Percentiles rank a stretch among this genome's conserved stretches.
These are phyloP conservation scores for Cyprinodon diabolis DNA, from an alignment of 2,797 vertebrate genomes.

Conservation along the genomic window DNA sequence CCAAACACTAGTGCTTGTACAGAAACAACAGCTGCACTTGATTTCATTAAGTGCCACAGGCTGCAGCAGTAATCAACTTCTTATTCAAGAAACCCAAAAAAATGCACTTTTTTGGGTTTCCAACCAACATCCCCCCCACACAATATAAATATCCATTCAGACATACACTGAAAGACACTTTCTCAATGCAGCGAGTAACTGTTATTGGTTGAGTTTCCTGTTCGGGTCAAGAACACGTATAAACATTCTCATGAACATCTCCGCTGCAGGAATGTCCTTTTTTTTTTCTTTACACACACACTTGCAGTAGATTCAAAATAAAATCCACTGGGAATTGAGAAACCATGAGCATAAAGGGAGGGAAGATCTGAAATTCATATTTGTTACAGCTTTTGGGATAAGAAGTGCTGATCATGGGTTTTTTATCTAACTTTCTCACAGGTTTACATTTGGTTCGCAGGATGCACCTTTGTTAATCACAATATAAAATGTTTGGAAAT, in stretches of 20 bases:
- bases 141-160: constrained; percentile 26
- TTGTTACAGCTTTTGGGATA: constrained; percentile 52
- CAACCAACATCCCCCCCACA: neutral
- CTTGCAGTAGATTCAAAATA: constrained; percentile 43
- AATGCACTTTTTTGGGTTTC: constrained; percentile 52
- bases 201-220: constrained; percentile 42
- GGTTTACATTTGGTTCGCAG: constrained; percentile 30
- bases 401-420: constrained; percentile 57
- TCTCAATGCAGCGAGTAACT: constrained; percentile 31
- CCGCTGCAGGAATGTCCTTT: constrained; percentile 52
- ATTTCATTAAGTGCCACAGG: constrained; percentile 76
- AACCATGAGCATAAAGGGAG: constrained; percentile 1
- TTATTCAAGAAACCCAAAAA: constrained; percentile 77
- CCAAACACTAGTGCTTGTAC: constrained; percentile 65
- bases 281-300: constrained; percentile 27
- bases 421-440: constrained; percentile 49
- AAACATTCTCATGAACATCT: constrained; percentile 62
- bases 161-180: constrained; percentile 7
- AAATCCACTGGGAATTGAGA: constrained; percentile 57
- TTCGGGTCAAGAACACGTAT: constrained; percentile 48
- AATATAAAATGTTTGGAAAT: constrained; percentile 26
- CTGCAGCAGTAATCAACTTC: constrained; percentile 72
- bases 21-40: constrained; percentile 76
- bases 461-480: constrained; percentile 44
- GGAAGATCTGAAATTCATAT: constrained; percentile 39